Base-by-base conservation (phyloP, 2,797 vertebrate species). In the Rhabdomys pumilio region DNA sequence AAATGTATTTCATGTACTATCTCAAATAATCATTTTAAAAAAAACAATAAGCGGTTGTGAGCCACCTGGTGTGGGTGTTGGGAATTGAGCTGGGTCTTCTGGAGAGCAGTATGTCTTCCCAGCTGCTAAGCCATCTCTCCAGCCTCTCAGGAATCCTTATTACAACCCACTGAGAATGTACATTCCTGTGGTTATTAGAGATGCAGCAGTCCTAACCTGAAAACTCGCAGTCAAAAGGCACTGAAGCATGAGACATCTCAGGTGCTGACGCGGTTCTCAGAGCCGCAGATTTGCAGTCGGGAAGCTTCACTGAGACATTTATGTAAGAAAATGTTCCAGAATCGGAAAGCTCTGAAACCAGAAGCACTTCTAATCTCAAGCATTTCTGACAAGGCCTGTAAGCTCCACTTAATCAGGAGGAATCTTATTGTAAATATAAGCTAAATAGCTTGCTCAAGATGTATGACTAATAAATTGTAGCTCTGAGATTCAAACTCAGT, bases 61-160 rank as follows among this genome's bases (percentile, higher is more conserved):
- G 65, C 65, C 22, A 13, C 47, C 47, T 53, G 34, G 14, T 22
- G 0, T 53, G 19, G 47, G 7, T 53, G 47, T 14, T 86, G 20
- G 65, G 34, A 53, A 38, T n/a, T 53, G 63, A 53, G 15, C 63
- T 15, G 47, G 63, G 83, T 26, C 20, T 22, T 53, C 83, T 53
- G 63, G 31, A 53, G 44, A 53, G 31, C 63, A 31, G 24, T 17
- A 26, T 44, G 24, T 44, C 26, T 10, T 69, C 44, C 69, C 65
- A 69, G 13, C 65, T 69, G 22, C 84, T 53, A 2, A 86, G 65
- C 63, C 63, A 15, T 24, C 63, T 53, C 26, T 63, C 65, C 34
- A 10, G 2, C 84, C 83, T 94, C 73, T 91, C 84, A 91, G 80
- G 83, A 91, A 53, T 79, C 17, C 15, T 93, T 17, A 19, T 65